Base-by-base conservation (phyloP, 2,888 invertebrate species). In the Clusia tigrina region DNA sequence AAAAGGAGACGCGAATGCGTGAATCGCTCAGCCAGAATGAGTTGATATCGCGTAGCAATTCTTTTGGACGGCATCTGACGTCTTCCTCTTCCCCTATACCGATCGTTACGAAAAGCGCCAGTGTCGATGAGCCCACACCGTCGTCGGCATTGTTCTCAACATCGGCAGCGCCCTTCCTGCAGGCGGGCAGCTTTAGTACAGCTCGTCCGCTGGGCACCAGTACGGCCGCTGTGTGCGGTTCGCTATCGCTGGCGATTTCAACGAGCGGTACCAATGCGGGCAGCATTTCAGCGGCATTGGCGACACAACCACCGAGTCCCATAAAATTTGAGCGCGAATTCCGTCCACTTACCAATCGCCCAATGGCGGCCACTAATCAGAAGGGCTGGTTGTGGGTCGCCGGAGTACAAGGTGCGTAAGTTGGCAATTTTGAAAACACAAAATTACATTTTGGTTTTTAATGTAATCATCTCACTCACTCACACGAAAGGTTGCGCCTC, bases 311-410 rank as follows among this genome's bases (percentile, higher is more conserved):
- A 52, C 81, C 79, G 6, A 83, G 81, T 77, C 86, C 86, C 25
- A 81, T 85, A 71, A 85, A 86, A 75, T 83, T 85, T 69, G 86
- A 88, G 65, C 85, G 85, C 56, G 89, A 89, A 74, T 86, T 85
- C 72, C 87, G 86, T 71, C 86, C 88, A 20, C 86, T 90, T 56
- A 82, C 86, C 32, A 90, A 90, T 77, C 86, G 86, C 69, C 86
- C 89, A 63, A 85, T 86, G 72, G 88, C 89, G 66, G 88, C 88
- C 65, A 88, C 87, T 54, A 91, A 91, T 82, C 86, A 86, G 76
- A 89, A 89, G 65, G 94, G 94, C 52, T 95, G 94, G 94, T 88
- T 90, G 81, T 94, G 92, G 88, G 88, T 94, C 59, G 91, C 93
- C 20, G 93, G 93, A 38, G 88, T 94, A 62, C 89, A 90, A 67